A percentile compares a stretch with the other conserved stretches of the same genome.
Evolutionary conservation across 53 echinoderm and acorn worm species (phyloP).

Genomic region (Luidia sarsii): DNA sequence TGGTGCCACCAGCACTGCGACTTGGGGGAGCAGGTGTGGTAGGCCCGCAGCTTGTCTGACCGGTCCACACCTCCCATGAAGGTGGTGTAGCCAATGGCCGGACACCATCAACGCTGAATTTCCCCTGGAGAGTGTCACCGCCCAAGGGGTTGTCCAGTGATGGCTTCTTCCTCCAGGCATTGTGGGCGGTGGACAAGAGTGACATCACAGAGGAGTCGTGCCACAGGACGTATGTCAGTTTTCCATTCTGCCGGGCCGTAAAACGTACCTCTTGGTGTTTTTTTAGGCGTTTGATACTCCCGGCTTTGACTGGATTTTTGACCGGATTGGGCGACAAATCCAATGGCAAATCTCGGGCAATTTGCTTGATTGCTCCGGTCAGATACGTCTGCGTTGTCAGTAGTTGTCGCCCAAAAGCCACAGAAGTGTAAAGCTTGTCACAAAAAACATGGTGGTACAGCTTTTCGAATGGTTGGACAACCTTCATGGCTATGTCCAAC

Average conservation of each 20-base stretch:
- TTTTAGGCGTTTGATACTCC: too few relatives aligned
- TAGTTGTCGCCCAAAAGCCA: not conserved
- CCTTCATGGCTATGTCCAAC: constrained; percentile 7
- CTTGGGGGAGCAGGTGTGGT: constrained; percentile 34
- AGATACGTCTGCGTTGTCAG: not conserved
- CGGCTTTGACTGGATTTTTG: too few relatives aligned
- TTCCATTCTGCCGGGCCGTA: not conserved
- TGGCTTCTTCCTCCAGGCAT: not conserved
- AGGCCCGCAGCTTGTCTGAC: constrained; percentile 27
- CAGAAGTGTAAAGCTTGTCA: constrained; percentile 2
- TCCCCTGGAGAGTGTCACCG: too few relatives aligned
- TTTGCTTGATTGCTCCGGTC: not conserved
- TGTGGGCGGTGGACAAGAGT: not conserved
- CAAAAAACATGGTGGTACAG: not conserved
- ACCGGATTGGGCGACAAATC: too few relatives aligned
- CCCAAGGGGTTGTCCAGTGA: too few relatives aligned
- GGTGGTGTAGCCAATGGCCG: not conserved
- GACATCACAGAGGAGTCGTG: not conserved
- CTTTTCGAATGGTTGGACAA: constrained; percentile 10
- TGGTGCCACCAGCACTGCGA: constrained; percentile 48
- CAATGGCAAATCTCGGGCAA: not conserved
- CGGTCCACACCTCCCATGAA: constrained; percentile 51
- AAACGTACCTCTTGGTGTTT: not conserved
- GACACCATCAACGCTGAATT: not conserved
- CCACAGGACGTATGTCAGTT: not conserved